Percentiles rank a stretch among this genome's conserved stretches.
Conservation (phyloP, 1,140 invertebrate species). For the Diorhabda carinulata region DNA sequence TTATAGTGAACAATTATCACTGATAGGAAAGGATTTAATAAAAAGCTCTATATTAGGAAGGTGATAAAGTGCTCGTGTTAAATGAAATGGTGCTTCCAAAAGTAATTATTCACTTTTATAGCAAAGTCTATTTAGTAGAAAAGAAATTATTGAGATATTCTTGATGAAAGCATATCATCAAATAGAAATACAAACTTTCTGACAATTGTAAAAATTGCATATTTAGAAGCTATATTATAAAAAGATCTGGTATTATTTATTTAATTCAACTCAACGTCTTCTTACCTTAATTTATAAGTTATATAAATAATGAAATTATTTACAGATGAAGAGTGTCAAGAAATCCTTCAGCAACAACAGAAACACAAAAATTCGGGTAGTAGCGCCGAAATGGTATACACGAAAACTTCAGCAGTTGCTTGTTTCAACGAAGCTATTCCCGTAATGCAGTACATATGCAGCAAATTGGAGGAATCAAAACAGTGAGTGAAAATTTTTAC, state of each 20-base stretch:
- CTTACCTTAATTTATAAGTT: constrained; percentile 13
- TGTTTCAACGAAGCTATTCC: constrained; percentile 87
- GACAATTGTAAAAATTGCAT: no score
- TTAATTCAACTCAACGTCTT: no score
- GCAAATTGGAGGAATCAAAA: constrained; percentile 76
- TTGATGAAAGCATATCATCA: no score
- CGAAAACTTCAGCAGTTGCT: constrained; percentile 66
- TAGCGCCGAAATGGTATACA: constrained; percentile 50
- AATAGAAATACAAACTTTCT: no score
- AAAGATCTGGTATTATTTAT: background rate
- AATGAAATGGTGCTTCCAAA: no score
- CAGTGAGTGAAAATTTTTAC: constrained; percentile 52
- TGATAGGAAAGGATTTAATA: no score
- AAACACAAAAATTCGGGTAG: constrained; percentile 58
- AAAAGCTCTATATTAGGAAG: no score
- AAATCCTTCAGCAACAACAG: constrained; percentile 62
- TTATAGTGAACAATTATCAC: no score
- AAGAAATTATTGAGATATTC: no score
- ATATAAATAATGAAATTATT: constrained; percentile 8
- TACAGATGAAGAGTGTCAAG: constrained; percentile 72
- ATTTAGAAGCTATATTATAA: background rate
- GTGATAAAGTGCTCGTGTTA: no score
- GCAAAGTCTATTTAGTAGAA: no score
- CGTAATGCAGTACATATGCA: constrained; percentile 84
- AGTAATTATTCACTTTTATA: no score